Evolutionary conservation across 2,113 vertebrate genomes (phyloP).

Genomic region (Andinoacara biseriatus): DNA sequence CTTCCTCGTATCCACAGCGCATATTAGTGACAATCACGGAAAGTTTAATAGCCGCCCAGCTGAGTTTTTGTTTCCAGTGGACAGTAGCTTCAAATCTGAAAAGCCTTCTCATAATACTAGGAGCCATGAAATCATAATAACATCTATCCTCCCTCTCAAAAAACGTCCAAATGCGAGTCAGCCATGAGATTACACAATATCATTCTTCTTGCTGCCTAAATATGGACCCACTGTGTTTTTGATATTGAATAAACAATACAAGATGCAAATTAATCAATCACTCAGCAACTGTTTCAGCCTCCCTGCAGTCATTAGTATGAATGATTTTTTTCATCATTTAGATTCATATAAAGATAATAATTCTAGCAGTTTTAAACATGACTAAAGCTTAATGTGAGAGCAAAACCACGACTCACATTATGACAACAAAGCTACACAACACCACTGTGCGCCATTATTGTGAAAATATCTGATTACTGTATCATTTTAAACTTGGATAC

Average conservation of each 20-base stretch:
- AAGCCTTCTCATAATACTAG: constrained; percentile 60
- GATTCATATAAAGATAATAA: background rate
- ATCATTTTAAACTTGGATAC: background rate
- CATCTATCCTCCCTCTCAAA: constrained; percentile 16
- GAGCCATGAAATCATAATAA: constrained; percentile 50
- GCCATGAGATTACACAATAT: constrained; percentile 20
- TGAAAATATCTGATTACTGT: background rate
- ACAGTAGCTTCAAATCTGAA: constrained; percentile 65
- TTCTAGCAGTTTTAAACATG: background rate
- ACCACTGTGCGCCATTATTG: background rate
- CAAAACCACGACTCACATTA: background rate
- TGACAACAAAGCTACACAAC: background rate
- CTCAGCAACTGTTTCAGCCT: background rate
- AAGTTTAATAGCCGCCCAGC: constrained; percentile 42
- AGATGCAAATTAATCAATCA: background rate
- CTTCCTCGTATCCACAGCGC: constrained; percentile 46
- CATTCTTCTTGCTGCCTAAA: constrained; percentile 32
- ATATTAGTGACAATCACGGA: constrained; percentile 63
- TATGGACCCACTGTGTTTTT: constrained; percentile 23
- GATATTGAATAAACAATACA: background rate
- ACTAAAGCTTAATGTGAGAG: background rate
- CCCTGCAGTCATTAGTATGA: background rate
- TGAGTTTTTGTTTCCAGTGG: constrained; percentile 66
- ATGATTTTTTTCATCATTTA: background rate
- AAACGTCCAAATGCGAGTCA: constrained; percentile 38